These are phyloP conservation scores for Caenorhabditis macrosperma DNA, from an alignment of 2,888 invertebrate species.

Conservation along the genomic window DNA sequence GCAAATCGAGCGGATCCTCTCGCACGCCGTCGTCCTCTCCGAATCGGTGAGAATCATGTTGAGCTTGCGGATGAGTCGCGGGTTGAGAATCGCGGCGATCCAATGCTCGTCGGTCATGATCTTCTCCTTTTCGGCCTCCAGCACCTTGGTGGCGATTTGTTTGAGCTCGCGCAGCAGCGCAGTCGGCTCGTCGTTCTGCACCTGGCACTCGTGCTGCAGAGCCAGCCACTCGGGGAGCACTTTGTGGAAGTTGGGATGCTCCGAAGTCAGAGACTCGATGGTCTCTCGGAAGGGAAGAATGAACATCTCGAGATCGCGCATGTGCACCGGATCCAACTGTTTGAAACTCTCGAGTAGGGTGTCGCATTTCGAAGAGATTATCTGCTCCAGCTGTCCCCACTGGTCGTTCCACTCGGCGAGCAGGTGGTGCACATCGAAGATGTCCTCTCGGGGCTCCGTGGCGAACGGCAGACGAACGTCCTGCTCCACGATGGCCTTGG, in stretches of 20 bases:
- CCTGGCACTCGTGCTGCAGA: constrained; percentile 65
- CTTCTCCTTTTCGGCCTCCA: constrained; percentile 47
- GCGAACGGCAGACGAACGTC: constrained; percentile 62
- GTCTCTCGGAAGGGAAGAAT: constrained; percentile 75
- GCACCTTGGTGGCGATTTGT: constrained; percentile 43
- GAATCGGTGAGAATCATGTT: constrained; percentile 69
- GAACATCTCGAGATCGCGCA: constrained; percentile 72
- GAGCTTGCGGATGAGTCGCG: constrained; percentile 63
- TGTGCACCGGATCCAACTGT: constrained; percentile 35
- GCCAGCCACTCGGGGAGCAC: constrained; percentile 67
- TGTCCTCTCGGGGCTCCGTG: constrained; percentile 50
- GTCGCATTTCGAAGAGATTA: constrained; percentile 31
- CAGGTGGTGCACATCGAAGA: constrained; percentile 59
- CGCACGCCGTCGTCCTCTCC: constrained; percentile 63
- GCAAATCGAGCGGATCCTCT: constrained; percentile 58
- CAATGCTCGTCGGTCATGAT: constrained; percentile 71
- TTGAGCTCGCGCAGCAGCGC: constrained; percentile 56
- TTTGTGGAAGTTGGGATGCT: constrained; percentile 64
- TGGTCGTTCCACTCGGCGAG: constrained; percentile 64
- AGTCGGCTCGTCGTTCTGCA: constrained; percentile 60
- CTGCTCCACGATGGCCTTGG: constrained; percentile 36
- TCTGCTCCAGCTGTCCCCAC: constrained; percentile 47
- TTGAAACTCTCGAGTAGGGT: constrained; percentile 44
- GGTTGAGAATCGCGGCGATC: constrained; percentile 75
- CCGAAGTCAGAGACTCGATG: constrained; percentile 60